These are phyloP conservation scores for Ostrea denselamellosa DNA, from an alignment of 1,140 invertebrate species.

Conservation along the genomic window DNA sequence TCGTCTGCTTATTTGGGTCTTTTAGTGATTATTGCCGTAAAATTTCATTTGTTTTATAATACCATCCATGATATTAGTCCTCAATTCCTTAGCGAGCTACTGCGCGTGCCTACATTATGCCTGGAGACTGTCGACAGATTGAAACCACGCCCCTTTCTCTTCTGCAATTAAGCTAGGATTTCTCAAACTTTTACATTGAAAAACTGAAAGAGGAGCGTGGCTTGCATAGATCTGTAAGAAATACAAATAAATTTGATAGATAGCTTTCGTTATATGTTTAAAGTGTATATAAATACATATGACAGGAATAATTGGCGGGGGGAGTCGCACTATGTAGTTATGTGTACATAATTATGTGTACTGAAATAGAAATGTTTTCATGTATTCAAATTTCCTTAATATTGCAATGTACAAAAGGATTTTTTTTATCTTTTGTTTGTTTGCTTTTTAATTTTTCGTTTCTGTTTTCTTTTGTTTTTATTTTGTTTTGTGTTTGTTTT, in stretches of 20 bases:
- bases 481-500: too few relatives aligned
- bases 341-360: too few relatives aligned
- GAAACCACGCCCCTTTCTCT: constrained; percentile 22
- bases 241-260: not conserved
- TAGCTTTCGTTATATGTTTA: too few relatives aligned
- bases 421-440: too few relatives aligned
- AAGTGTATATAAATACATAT: too few relatives aligned
- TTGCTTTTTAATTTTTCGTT: too few relatives aligned
- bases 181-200: not conserved
- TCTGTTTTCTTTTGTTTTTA: too few relatives aligned
- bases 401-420: too few relatives aligned
- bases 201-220: not conserved
- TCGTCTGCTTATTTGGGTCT: not conserved
- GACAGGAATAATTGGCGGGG: too few relatives aligned
- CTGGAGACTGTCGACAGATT: constrained; percentile 4
- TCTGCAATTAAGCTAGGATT: not conserved
- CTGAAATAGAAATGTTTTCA: too few relatives aligned
- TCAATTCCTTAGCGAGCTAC: not conserved
- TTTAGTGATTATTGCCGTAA: not conserved
- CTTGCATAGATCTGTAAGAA: not conserved
- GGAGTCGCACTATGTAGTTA: too few relatives aligned
- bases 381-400: too few relatives aligned
- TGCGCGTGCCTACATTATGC: constrained; percentile 10
- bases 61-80: not conserved
- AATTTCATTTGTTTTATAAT: constrained; percentile 32